These are phyloP conservation scores for Myiozetetes cayanensis DNA, from an alignment of 2,113 vertebrate genomes.

Conservation along the genomic window DNA sequence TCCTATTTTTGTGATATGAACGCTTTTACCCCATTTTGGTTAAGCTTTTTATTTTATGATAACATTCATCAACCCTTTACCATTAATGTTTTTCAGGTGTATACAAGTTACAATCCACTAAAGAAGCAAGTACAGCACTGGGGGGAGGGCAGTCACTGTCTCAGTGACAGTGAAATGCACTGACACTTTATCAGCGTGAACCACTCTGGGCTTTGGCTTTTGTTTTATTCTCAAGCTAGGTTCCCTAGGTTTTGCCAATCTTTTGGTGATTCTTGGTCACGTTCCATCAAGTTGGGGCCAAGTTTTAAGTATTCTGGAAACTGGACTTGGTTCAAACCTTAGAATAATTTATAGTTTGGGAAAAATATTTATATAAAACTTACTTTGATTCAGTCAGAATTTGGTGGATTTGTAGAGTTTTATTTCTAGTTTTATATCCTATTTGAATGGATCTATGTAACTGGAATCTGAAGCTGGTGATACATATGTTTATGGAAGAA, in stretches of 20 bases:
- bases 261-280: background rate
- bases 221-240: background rate
- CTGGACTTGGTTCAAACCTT: background rate
- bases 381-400: background rate
- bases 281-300: background rate
- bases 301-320: conserved; percentile 29
- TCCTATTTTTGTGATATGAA: background rate
- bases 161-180: background rate
- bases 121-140: background rate
- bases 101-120: background rate
- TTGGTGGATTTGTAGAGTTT: background rate
- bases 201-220: background rate
- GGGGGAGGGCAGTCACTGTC: background rate
- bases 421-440: background rate
- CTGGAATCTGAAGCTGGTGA: background rate
- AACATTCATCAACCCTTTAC: background rate
- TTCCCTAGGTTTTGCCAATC: background rate
- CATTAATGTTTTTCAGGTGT: background rate
- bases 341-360: background rate
- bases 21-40: background rate
- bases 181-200: background rate
- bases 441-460: background rate
- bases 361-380: background rate
- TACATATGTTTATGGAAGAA: background rate
- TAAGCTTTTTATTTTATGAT: background rate